Evolutionary conservation across 2,888 invertebrate species (phyloP).

Genomic region (Latrodectus hesperus): DNA sequence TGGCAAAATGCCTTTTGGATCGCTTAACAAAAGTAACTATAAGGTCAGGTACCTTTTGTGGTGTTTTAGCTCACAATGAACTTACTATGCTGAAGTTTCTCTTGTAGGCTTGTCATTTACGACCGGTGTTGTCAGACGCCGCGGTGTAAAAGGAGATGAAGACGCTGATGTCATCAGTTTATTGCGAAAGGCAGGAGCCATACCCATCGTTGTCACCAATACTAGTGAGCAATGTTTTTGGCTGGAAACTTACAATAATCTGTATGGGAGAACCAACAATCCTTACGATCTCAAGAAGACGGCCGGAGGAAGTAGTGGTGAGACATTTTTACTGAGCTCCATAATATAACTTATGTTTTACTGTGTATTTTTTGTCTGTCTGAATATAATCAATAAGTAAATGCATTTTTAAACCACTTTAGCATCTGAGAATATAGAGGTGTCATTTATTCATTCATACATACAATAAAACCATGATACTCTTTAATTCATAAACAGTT

Average conservation of each 20-base stretch:
- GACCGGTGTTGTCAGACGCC: constrained; percentile 75
- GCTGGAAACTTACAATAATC: constrained; percentile 87
- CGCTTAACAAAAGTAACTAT: not conserved
- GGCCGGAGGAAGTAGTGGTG: constrained; percentile 92
- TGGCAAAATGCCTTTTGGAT: not conserved
- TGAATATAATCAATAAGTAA: too few relatives aligned
- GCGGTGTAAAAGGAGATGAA: constrained; percentile 78
- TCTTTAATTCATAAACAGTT: too few relatives aligned
- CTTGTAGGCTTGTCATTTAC: constrained; percentile 50
- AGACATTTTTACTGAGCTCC: constrained; percentile 72
- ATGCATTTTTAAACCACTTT: too few relatives aligned
- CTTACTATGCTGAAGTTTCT: too few relatives aligned
- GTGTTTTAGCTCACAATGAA: too few relatives aligned
- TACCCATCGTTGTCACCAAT: constrained; percentile 81
- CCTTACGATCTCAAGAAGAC: constrained; percentile 85
- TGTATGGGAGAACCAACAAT: constrained; percentile 87
- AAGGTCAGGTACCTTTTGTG: too few relatives aligned
- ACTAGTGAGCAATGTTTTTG: constrained; percentile 80
- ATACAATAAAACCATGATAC: too few relatives aligned
- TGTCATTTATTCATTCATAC: too few relatives aligned
- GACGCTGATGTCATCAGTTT: constrained; percentile 83
- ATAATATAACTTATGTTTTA: too few relatives aligned
- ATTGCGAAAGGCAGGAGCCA: constrained; percentile 83
- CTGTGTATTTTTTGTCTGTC: too few relatives aligned
- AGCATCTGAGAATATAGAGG: too few relatives aligned